Conservation (phyloP, 64 coral and sea anemone genomes). For the Montipora efflorescens region DNA sequence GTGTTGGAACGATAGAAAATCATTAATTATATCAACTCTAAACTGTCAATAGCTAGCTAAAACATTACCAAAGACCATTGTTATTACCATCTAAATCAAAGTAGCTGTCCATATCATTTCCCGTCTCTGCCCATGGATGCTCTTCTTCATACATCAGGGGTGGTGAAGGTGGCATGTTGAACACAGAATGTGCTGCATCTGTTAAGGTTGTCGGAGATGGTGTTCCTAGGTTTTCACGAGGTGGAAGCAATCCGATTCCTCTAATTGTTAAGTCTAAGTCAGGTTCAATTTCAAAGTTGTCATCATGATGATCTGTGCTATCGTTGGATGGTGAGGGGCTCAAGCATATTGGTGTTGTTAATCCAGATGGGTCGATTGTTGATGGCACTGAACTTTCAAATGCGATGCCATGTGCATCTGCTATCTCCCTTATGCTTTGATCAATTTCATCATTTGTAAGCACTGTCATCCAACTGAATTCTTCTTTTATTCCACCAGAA, state of each 20-base stretch:
- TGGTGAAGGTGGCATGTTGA: slow-evolving; percentile 91
- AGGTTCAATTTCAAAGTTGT: slow-evolving; percentile 80
- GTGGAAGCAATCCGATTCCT: slow-evolving; percentile 78
- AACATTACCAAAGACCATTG: slow-evolving; percentile 53
- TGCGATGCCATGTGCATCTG: slow-evolving; percentile 88
- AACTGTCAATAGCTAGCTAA: neutral
- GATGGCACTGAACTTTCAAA: slow-evolving; percentile 70
- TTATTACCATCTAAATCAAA: slow-evolving; percentile 88
- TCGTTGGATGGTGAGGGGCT: slow-evolving; percentile 82
- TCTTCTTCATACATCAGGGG: slow-evolving; percentile 88
- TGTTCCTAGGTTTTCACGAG: slow-evolving; percentile 74
- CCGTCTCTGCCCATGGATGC: slow-evolving; percentile 88
- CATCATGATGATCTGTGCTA: slow-evolving; percentile 27
- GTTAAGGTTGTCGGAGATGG: slow-evolving; percentile 88
- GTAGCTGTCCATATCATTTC: slow-evolving; percentile 62
- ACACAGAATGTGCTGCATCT: slow-evolving; percentile 78
- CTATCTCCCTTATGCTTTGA: slow-evolving; percentile 91
- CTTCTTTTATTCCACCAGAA: slow-evolving; percentile 89
- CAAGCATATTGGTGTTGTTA: slow-evolving; percentile 12
- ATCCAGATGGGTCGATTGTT: slow-evolving; percentile 1
- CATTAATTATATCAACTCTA: too few species aligned
- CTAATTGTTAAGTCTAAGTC: slow-evolving; percentile 86
- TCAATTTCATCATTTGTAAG: slow-evolving; percentile 84
- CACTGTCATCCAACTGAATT: slow-evolving; percentile 93
- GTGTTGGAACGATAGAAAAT: too few species aligned